Conservation (phyloP, 2,113 vertebrate genomes). For the Tachysurus fulvidraco region DNA sequence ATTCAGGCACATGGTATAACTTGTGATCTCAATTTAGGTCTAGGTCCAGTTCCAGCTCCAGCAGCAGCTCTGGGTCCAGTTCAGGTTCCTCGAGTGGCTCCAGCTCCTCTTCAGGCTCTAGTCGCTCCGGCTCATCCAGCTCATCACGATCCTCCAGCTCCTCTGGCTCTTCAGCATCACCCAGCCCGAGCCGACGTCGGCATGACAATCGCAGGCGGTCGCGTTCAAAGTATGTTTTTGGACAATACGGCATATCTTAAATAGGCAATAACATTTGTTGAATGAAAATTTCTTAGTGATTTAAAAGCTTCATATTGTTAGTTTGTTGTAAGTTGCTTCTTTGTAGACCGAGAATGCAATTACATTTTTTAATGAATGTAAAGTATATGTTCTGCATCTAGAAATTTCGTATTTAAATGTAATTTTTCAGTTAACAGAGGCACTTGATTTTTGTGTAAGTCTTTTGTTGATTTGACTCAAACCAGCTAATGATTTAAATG, state of each 20-base stretch:
- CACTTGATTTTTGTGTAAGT: neutral
- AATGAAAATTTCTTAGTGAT: neutral
- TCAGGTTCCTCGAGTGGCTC: constrained; percentile 95
- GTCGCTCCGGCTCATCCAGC: constrained; percentile 90
- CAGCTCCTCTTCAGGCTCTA: constrained; percentile 92
- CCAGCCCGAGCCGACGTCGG: constrained; percentile 86
- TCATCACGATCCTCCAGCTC: constrained; percentile 92
- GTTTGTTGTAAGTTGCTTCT: neutral
- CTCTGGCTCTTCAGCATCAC: constrained; percentile 92
- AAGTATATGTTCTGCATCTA: neutral
- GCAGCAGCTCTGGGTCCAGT: constrained; percentile 93
- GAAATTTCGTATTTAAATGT: neutral
- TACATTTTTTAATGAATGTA: neutral
- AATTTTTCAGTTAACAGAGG: neutral
- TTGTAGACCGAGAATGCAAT: neutral
- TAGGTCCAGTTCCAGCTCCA: constrained; percentile 90
- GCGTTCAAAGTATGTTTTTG: constrained; percentile 82
- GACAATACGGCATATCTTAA: neutral
- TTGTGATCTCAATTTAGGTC: constrained; percentile 60
- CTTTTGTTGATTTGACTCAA: neutral
- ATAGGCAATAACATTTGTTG: neutral
- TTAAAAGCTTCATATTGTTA: neutral
- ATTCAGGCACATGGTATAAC: neutral
- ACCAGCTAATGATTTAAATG: neutral
- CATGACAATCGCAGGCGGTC: constrained; percentile 92